Conservation (phyloP, 2,113 vertebrate genomes). For the Callithrix jacchus region DNA sequence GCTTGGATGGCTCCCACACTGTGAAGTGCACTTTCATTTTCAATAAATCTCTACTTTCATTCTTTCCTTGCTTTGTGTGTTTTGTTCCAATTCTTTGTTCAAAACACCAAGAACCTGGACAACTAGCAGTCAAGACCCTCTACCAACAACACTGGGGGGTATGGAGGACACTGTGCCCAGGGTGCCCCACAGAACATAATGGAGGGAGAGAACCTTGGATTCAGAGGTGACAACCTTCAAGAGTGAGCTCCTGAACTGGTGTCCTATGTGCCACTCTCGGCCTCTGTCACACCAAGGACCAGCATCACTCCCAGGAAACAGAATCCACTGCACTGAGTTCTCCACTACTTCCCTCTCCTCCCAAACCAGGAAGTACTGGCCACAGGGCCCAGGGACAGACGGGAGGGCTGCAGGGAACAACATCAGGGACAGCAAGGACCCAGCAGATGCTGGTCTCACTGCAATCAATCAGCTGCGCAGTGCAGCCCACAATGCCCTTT, state of each 20-base stretch:
- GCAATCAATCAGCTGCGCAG: rapidly evolving
- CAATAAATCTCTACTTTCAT: no score
- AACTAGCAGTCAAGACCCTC: no score
- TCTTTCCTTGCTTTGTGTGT: no score
- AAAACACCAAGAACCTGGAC: no score
- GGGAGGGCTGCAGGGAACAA: background rate
- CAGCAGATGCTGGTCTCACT: background rate
- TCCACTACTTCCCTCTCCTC: background rate
- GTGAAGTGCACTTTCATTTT: no score
- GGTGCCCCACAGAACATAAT: background rate
- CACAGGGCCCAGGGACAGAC: no score
- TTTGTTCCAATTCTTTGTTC: no score
- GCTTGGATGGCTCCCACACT: no score
- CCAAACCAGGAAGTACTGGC: background rate
- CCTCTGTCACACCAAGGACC: background rate
- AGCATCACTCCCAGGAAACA: background rate
- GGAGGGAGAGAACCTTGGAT: background rate
- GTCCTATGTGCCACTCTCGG: background rate
- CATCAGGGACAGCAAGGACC: no score
- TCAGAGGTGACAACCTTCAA: background rate
- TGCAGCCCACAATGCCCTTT: background rate
- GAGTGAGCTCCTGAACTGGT: background rate
- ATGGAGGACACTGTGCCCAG: background rate
- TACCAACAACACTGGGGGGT: rapidly evolving
- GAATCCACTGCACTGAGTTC: background rate